A percentile compares a stretch with the other conserved stretches of the same genome.
Conservation (phyloP, 2,797 vertebrate species). For the Lacerta viridis region DNA sequence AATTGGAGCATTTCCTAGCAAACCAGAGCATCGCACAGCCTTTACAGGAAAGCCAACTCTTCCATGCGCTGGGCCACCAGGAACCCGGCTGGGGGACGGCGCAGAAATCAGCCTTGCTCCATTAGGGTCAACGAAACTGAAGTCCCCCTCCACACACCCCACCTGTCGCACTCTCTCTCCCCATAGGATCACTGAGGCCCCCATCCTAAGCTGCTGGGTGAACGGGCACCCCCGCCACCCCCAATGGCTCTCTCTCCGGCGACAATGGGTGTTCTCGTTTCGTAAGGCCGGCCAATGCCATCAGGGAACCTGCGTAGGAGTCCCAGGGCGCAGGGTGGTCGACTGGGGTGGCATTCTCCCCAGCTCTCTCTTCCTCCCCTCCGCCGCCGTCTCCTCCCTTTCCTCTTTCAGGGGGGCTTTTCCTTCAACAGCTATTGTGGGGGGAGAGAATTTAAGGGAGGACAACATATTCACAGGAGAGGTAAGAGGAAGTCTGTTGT, state of each 20-base stretch:
- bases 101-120: background rate
- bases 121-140: background rate
- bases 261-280: background rate
- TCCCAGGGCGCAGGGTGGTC: too few species aligned
- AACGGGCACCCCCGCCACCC: background rate
- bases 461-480: too few species aligned
- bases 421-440: too few species aligned
- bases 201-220: background rate
- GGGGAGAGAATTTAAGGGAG: too few species aligned
- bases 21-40: conserved; percentile 46
- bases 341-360: background rate
- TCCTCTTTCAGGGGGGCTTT: background rate
- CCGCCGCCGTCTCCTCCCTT: background rate
- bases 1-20: conserved; percentile 83
- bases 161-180: background rate
- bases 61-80: conserved; percentile 12
- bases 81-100: background rate
- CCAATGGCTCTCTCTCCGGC: background rate
- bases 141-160: too few species aligned
- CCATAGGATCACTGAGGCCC: background rate
- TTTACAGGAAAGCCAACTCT: conserved; percentile 59
- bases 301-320: background rate
- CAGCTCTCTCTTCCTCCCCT: too few species aligned
- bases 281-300: background rate
- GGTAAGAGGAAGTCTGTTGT: too few species aligned